Evolutionary conservation across 2,113 vertebrate genomes (phyloP).

Genomic region (Oenanthe melanoleuca): DNA sequence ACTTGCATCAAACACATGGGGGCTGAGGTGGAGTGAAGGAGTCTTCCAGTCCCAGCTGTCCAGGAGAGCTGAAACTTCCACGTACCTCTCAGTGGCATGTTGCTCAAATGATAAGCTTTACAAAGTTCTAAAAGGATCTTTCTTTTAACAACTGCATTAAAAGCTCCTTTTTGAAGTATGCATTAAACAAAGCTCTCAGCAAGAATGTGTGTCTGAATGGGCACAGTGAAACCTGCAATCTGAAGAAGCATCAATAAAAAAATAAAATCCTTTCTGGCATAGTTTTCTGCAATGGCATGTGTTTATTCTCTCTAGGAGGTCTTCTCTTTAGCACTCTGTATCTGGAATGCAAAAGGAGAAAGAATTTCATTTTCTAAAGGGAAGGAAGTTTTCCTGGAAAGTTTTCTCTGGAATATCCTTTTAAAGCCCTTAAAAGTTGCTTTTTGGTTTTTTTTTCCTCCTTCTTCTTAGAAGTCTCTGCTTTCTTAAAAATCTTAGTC

Average conservation of each 20-base stretch:
- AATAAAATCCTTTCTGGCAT: conserved; percentile 11
- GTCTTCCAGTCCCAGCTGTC: not conserved
- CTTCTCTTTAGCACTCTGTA: not conserved
- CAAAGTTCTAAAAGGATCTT: not conserved
- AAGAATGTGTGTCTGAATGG: not conserved
- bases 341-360: not conserved
- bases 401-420: not conserved
- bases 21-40: accelerated
- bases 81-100: not conserved
- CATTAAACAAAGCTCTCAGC: conserved; percentile 37
- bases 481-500: not conserved
- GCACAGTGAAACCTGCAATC: conserved; percentile 7
- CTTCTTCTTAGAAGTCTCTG: not conserved
- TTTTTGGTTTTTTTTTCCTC: accelerated
- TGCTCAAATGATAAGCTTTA: conserved; percentile 23
- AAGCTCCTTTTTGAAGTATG: conserved; percentile 29
- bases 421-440: not conserved
- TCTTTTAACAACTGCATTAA: not conserved
- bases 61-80: not conserved
- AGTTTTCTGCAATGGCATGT: conserved; percentile 5
- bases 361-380: not conserved
- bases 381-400: not conserved
- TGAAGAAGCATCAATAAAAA: conserved; percentile 8
- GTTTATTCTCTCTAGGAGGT: conserved; percentile 47
- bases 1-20: not conserved